Evolutionary conservation across 2,888 invertebrate genomes (phyloP), one percentile per base, ranked within the genome.

Genomic region (Strigamia crassipes): DNA sequence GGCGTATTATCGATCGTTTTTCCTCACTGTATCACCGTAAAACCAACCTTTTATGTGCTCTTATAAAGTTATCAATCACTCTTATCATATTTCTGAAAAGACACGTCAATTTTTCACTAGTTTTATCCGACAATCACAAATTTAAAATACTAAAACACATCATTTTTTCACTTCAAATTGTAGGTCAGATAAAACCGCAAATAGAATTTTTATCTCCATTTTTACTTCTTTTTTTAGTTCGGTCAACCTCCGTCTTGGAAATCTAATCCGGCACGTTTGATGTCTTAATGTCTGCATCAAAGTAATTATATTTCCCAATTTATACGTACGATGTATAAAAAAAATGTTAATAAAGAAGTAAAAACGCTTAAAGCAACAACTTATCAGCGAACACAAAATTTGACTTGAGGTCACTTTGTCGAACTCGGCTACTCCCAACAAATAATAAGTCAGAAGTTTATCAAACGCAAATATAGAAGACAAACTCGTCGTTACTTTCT

Each of bases 181-280:
- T 66, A 66, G 66, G 66, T 66, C 66, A 66, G 13, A 66, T 66
- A 23, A 10, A 66, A 66, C 66, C 27, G 66, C 27, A 66, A 66
- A 66, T 66, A 66, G 66, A 66, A 15, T 61, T 66, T 66, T 66
- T 27, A 66, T 66, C 66, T 66, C 27, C 66, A 12, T 23, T 66
- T 66, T 51, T 27, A 27, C 21, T 61, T 66, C 15, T 66, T 27
- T 27, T 27, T 15, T 23, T 12, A 23, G 27, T 23, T 27, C 1
- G 15, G 13, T 13, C 12, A 15, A 12, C 23, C 66, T 13, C 13
- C 66, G 12, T 9, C 66, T 61, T 66, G 23, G 34, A 31, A 66
- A 66, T 27, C 66, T 9, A 66, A 66, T 66, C 66, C 66, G 8
- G 12, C 13, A 23, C 23, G 61, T 18, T 61, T 66, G 18, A n/a